Conservation (phyloP, 2,888 invertebrate species). For the Empis stercorea region DNA sequence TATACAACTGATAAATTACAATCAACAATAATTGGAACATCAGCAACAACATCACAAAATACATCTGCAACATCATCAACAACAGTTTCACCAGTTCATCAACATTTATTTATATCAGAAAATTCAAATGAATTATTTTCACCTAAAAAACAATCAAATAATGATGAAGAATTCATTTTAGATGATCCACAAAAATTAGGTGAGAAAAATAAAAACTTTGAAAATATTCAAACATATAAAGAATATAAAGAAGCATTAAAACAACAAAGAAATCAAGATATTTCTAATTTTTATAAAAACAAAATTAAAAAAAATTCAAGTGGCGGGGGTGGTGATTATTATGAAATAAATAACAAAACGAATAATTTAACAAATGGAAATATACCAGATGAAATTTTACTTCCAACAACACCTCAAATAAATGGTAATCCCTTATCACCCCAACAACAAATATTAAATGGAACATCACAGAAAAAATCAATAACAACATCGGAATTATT, state of each 20-base stretch:
- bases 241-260: slow-evolving; percentile 84
- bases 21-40: no score
- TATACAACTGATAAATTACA: no score
- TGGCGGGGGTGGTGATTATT: not conserved
- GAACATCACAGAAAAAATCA: slow-evolving; percentile 10
- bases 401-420: not conserved
- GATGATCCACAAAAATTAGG: slow-evolving; percentile 6
- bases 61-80: no score
- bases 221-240: slow-evolving; percentile 39
- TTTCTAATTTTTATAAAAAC: slow-evolving; percentile 49
- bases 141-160: no score
- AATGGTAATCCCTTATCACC: not conserved
- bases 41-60: no score
- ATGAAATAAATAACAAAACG: not conserved
- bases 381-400: not conserved
- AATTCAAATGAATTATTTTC: no score
- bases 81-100: no score
- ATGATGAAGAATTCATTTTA: slow-evolving; percentile 5
- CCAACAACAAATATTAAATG: not conserved
- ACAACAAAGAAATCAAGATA: slow-evolving; percentile 70
- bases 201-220: slow-evolving; percentile 27
- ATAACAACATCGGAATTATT: slow-evolving; percentile 4
- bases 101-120: no score
- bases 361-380: not conserved
- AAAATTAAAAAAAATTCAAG: slow-evolving; percentile 24